These are phyloP conservation scores for Drosophila ficusphila DNA, from an alignment of 1,140 invertebrate genomes.

Conservation along the genomic window DNA sequence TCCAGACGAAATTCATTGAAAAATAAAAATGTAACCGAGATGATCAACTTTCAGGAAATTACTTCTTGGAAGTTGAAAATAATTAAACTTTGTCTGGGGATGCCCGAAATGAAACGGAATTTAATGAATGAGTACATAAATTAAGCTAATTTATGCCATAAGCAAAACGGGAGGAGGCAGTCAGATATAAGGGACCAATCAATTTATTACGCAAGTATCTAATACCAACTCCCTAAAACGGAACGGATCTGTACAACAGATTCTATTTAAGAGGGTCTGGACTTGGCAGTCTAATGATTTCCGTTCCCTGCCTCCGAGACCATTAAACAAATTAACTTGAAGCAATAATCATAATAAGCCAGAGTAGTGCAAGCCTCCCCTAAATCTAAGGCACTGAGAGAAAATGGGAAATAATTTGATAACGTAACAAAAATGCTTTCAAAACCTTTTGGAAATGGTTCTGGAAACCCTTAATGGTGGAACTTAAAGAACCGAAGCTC, in stretches of 20 bases:
- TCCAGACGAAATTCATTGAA: not conserved
- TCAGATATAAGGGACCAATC: constrained; percentile 19
- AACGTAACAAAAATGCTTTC: too few relatives aligned
- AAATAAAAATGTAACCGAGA: not conserved
- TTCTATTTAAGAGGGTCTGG: constrained; percentile 32
- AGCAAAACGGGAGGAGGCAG: constrained; percentile 24
- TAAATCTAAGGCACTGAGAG: constrained; percentile 16
- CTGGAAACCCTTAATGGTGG: too few relatives aligned
- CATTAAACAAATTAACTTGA: constrained; percentile 77
- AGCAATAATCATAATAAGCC: constrained; percentile 74
- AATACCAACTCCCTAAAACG: constrained; percentile 36
- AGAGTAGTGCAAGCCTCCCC: constrained; percentile 2
- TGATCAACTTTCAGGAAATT: constrained; percentile 15
- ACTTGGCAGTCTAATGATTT: constrained; percentile 4
- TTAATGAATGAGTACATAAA: constrained; percentile 33
- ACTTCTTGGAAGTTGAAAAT: constrained; percentile 18
- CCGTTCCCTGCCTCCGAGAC: constrained; percentile 11
- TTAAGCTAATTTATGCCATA: constrained; percentile 40
- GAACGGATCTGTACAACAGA: constrained; percentile 17
- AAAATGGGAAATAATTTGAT: too few relatives aligned
- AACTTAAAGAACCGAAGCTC: too few relatives aligned
- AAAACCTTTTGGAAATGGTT: too few relatives aligned
- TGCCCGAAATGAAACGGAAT: constrained; percentile 1
- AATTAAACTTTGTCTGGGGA: constrained; percentile 7
- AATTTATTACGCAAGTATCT: constrained; percentile 45